These are phyloP conservation scores for Netelia fuscicornis DNA, from an alignment of 2,888 invertebrate genomes.

Conservation along the genomic window DNA sequence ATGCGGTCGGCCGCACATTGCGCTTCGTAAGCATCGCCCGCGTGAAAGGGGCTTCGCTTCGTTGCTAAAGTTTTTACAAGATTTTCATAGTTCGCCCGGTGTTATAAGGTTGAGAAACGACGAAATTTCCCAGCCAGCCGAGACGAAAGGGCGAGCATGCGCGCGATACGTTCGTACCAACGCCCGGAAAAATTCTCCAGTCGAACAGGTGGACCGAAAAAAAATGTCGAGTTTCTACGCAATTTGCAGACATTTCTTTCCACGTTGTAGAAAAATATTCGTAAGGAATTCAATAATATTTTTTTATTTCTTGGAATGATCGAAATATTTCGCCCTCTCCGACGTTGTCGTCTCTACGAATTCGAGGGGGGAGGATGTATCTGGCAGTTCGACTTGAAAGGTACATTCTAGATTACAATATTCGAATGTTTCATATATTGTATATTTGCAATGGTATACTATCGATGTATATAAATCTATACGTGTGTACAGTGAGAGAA, in stretches of 20 bases:
- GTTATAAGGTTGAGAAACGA: constrained; percentile 59
- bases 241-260: not conserved
- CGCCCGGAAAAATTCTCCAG: constrained; percentile 15
- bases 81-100: constrained; percentile 72
- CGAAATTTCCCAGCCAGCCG: not conserved
- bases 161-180: not conserved
- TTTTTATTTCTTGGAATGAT: too few relatives aligned
- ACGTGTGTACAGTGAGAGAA: constrained; percentile 24
- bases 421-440: too few relatives aligned
- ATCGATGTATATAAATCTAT: not conserved
- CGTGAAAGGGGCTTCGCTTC: constrained; percentile 62
- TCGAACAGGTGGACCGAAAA: constrained; percentile 46
- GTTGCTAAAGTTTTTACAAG: constrained; percentile 77
- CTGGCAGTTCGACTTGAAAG: too few relatives aligned
- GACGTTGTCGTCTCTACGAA: too few relatives aligned
- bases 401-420: too few relatives aligned
- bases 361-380: too few relatives aligned
- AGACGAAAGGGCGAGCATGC: not conserved
- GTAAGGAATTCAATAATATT: not conserved
- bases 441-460: too few relatives aligned
- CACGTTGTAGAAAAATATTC: constrained; percentile 7
- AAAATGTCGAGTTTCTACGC: constrained; percentile 38
- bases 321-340: too few relatives aligned
- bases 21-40: not conserved
- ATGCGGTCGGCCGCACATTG: not conserved